These are phyloP conservation scores for Monochamus saltuarius DNA, from an alignment of 1,140 invertebrate genomes.

Conservation along the genomic window DNA sequence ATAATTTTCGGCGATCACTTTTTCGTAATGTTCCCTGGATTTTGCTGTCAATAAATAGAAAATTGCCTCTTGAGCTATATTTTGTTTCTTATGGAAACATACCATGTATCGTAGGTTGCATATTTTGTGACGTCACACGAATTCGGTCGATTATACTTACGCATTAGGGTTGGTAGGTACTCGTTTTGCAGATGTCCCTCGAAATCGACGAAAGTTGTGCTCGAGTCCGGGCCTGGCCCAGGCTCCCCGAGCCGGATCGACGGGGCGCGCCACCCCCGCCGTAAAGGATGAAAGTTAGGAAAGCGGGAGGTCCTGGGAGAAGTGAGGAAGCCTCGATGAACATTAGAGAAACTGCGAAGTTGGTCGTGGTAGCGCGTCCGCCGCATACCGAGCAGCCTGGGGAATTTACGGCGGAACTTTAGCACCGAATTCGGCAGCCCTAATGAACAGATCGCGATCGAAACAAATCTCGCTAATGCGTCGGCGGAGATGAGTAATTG, in stretches of 20 bases:
- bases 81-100: too few relatives aligned
- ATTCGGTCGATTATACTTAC: too few relatives aligned
- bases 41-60: too few relatives aligned
- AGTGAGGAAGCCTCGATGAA: slow-evolving; percentile 44
- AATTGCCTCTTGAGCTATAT: too few relatives aligned
- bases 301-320: slow-evolving; percentile 38
- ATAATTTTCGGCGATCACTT: too few relatives aligned
- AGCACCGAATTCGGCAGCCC: not conserved
- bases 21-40: too few relatives aligned
- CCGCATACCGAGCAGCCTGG: slow-evolving; percentile 37
- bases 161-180: too few relatives aligned
- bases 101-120: too few relatives aligned
- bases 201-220: not conserved
- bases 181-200: too few relatives aligned
- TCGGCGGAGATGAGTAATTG: slow-evolving; percentile 8
- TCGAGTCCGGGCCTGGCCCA: not conserved
- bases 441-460: not conserved
- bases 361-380: slow-evolving; percentile 31
- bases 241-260: not conserved
- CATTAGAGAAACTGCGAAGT: slow-evolving; percentile 40
- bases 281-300: slow-evolving; percentile 39
- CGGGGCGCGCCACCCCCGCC: not conserved
- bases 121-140: too few relatives aligned
- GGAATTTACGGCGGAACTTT: slow-evolving; percentile 25
- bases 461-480: slow-evolving; percentile 7